phyloP scores from a whole-genome alignment of 2,888 invertebrate genomes.

The Plagodis pulveraria region DNA sequence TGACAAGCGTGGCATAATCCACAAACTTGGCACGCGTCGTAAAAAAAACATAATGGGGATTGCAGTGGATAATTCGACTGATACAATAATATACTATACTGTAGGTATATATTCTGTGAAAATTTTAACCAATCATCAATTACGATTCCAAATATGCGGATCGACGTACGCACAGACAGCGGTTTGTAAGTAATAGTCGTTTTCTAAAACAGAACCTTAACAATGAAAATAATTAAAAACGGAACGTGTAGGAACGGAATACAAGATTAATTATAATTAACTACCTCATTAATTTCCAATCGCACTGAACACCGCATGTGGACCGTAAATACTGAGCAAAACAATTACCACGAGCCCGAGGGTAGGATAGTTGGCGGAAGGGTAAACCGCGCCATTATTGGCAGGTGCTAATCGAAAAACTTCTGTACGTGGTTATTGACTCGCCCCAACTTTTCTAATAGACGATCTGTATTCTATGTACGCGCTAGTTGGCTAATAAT shows the following conservation, averaged over 20 bases:
- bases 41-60: no score
- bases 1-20: no score
- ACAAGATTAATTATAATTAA: not conserved
- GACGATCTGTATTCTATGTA: slow-evolving; percentile 32
- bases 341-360: slow-evolving; percentile 20
- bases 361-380: slow-evolving; percentile 31
- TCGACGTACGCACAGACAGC: no score
- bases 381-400: slow-evolving; percentile 51
- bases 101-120: no score
- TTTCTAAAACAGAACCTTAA: not conserved
- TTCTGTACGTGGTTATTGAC: slow-evolving; percentile 57
- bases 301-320: slow-evolving; percentile 3
- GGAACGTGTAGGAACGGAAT: not conserved
- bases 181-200: no score
- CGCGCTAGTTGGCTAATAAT: not conserved
- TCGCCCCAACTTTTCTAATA: slow-evolving; percentile 57
- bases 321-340: slow-evolving; percentile 19
- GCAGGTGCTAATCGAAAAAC: slow-evolving; percentile 66
- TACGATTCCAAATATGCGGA: no score
- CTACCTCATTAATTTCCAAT: slow-evolving; percentile 18
- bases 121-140: no score
- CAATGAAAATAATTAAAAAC: not conserved
- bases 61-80: no score
- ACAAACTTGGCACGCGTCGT: no score
- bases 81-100: no score